Base-by-base conservation (phyloP, 2,113 vertebrate genomes). In the Sterna hirundo region DNA sequence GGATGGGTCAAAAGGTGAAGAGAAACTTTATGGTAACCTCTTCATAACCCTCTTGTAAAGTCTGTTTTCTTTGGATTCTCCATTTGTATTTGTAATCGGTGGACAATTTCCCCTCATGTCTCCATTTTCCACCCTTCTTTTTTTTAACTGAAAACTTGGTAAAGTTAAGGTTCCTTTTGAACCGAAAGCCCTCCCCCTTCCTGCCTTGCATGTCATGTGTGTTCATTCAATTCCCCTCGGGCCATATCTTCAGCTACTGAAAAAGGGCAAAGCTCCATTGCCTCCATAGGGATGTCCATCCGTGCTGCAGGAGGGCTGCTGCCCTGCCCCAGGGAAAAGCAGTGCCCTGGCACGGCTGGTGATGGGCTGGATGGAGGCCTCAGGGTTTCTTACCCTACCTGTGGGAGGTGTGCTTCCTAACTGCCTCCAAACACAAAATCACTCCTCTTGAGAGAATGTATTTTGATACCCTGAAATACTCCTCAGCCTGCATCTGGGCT, bases 21-120 rank as follows among this genome's bases (percentile, higher is more conserved):
- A 80, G 69, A 88, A 89, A 79, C 38, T 85, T 88, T 52, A 61
- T 21, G 57, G 78, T 51, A 66, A 94, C 76, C 61, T 94, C 91
- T 93, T 87, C 16, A 22, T 81, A 85, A 94, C 52, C 95, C 25
- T 79, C 51, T 13, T 74, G 30, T 54, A 52, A 57, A 69, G 30
- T 42, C 57, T 38, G 55, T 81, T 91, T 66, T 58, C 76, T 62
- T 66, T 93, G 90, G 95, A 68, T 17, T 29, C 20, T 55, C 9
- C 11, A 4, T 83, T 79, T 68, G n/a, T 42, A 22, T 88, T 90
- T 89, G 71, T 87, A 93, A 79, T 83, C 87, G 69, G 89, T 68
- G 83, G 81, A 79, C 82, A 96, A 95, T 93, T 96, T 97, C 93
- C 94, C 72, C 61, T 96, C 72, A 65, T 77, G 36, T 90, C n/a